A percentile compares a stretch with the other conserved stretches of the same genome.
These are phyloP conservation scores for Caenorhabditis japonica DNA, from an alignment of 2,888 invertebrate species.

Conservation along the genomic window DNA sequence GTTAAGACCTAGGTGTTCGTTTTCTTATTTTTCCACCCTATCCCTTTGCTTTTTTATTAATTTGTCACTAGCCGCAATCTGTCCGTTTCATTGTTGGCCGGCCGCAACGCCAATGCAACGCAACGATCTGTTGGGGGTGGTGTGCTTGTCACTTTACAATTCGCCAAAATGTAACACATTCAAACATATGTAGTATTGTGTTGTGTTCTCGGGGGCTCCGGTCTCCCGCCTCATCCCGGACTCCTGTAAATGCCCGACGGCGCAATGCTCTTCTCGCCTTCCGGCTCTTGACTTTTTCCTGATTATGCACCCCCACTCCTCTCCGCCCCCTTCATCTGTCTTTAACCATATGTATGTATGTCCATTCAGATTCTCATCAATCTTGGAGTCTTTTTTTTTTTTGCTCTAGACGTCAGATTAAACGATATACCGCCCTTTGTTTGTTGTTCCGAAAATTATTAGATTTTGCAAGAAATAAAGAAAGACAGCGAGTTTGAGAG, in stretches of 20 bases:
- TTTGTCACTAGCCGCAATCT: too few species aligned
- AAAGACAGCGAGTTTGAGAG: too few species aligned
- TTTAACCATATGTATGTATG: background rate
- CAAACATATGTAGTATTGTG: constrained; percentile 52
- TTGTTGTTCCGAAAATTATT: constrained; percentile 39
- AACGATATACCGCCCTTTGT: constrained; percentile 1
- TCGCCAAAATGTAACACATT: constrained; percentile 50
- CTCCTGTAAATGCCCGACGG: constrained; percentile 39
- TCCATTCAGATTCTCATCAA: constrained; percentile 27
- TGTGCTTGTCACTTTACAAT: constrained; percentile 47
- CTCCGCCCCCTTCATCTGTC: too few species aligned
- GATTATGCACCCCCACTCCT: constrained; percentile 21
- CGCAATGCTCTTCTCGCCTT: constrained; percentile 5
- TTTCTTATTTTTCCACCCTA: too few species aligned
- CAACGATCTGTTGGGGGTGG: background rate
- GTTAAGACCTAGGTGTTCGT: too few species aligned
- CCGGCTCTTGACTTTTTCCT: constrained; percentile 1
- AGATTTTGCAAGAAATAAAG: too few species aligned
- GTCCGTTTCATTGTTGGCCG: constrained; percentile 8
- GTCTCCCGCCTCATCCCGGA: background rate
- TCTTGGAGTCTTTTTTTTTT: constrained; percentile 2
- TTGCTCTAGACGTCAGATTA: background rate
- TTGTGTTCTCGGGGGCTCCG: constrained; percentile 18
- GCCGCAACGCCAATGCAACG: constrained; percentile 2
- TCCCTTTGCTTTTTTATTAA: too few species aligned